Conservation (phyloP, 2,888 invertebrate species). For the Fragum sueziense region DNA sequence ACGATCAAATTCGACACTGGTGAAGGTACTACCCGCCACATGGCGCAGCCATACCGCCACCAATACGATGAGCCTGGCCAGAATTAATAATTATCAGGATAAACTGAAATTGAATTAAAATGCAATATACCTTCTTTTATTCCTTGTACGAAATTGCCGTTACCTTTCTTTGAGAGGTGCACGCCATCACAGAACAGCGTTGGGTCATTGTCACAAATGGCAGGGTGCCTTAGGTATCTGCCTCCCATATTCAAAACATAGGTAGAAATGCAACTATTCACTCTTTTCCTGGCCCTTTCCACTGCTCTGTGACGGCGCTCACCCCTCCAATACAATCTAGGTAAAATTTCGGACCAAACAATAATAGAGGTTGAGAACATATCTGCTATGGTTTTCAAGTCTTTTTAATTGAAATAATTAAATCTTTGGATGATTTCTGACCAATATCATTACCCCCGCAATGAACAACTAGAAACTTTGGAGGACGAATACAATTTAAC, state of each 20-base stretch:
- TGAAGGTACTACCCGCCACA: conserved; percentile 1
- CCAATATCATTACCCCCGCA: conserved; percentile 4
- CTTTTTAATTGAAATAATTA: neutral
- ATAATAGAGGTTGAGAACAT: neutral
- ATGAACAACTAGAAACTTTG: neutral
- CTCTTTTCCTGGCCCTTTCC: neutral
- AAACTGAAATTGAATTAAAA: neutral
- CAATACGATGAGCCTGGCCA: neutral
- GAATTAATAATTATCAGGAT: neutral
- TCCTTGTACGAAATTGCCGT: neutral
- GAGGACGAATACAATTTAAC: neutral
- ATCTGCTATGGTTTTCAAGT: neutral
- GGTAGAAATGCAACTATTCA: neutral
- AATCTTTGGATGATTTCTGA: too few relatives aligned
- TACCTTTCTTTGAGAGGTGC: neutral
- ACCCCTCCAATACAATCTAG: neutral
- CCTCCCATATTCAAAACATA: neutral
- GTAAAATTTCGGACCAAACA: conserved; percentile 16
- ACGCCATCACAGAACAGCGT: neutral
- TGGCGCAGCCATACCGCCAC: conserved; percentile 13
- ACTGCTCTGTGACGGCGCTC: neutral
- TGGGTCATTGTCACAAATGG: neutral
- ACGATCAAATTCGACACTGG: neutral
- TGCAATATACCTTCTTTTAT: neutral
- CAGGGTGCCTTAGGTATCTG: neutral